A percentile compares a stretch with the other conserved stretches of the same genome.
Conservation (phyloP, 2,888 invertebrate genomes). For the Meloe dianella region DNA sequence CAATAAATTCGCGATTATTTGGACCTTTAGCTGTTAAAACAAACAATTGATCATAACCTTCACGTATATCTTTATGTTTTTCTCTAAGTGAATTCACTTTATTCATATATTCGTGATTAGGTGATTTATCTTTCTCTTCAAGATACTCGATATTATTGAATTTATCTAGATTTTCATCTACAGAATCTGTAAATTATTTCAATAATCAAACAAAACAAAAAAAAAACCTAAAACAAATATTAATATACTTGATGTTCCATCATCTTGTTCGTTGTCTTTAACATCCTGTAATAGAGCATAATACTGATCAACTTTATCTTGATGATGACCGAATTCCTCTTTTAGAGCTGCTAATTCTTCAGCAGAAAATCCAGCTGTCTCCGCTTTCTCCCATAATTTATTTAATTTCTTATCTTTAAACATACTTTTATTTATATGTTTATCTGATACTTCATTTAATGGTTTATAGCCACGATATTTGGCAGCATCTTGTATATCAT, state of each 20-base stretch:
- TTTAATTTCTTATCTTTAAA: conserved; percentile 91
- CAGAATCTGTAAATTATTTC: conserved; percentile 66
- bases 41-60: conserved; percentile 79
- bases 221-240: conserved; percentile 34
- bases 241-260: conserved; percentile 69
- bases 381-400: conserved; percentile 89
- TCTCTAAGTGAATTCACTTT: conserved; percentile 76
- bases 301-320: conserved; percentile 91
- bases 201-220: background rate
- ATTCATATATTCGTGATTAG: conserved; percentile 68
- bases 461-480: conserved; percentile 65
- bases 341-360: conserved; percentile 82
- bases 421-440: conserved; percentile 73
- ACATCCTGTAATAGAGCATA: conserved; percentile 77
- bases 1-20: conserved; percentile 84
- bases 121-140: conserved; percentile 62
- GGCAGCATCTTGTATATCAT: conserved; percentile 67
- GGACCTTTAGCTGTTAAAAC: conserved; percentile 78
- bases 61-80: conserved; percentile 76
- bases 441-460: conserved; percentile 62
- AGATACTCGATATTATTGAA: conserved; percentile 72
- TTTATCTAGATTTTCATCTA: conserved; percentile 73
- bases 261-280: conserved; percentile 65
- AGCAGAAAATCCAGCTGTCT: conserved; percentile 82
- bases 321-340: conserved; percentile 90